Evolutionary conservation across 1,140 invertebrate species (phyloP), one percentile per base, ranked within the genome.

Genomic region (Zaprionus inermis): DNA sequence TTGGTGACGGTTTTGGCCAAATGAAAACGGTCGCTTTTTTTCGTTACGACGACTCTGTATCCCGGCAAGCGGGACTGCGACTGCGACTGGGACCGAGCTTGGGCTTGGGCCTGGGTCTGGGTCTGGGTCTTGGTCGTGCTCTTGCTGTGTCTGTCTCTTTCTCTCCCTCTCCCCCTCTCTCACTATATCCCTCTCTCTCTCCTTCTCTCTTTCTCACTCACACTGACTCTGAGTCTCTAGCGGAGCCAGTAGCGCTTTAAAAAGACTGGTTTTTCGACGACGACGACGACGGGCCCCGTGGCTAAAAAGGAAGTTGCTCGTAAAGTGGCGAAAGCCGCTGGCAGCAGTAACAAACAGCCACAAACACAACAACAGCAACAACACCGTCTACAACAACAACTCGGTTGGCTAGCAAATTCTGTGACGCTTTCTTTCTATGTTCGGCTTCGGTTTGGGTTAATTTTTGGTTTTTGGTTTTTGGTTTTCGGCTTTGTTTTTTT

Each of bases 261-360:
- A 67, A 67, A 78, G 78, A 85, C 77, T 74, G 82, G 85, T 88
- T 88, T 67, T 79, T 22, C 20, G 11, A 18, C 41, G 61, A 51
- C 24, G 51, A 46, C 66, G 61, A 67, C 49, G 51, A 49, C 65
- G 75, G 74, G 60, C 75, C 56, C 56, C 60, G 64, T 64, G 76
- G 84, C 84, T 73, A 88, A 86, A 86, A 86, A 86, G 86, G 83
- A 85, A 86, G 81, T 85, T 88, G 83, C 83, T 88, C 79, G 79
- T 88, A 79, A 83, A 88, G 83, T 88, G 83, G 83, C 83, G 83
- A 86, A 86, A 86, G 83, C 83, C 77, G 66, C 79, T 69, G 67
- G 57, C 61, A 71, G 57, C 52, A 58, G 16, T 54, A 56, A 59
- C 20, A 58, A 56, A 59, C 20, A 58, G 59, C 71, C 64, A 78